Conservation (phyloP, 2,113 vertebrate genomes). For the Conger conger region DNA sequence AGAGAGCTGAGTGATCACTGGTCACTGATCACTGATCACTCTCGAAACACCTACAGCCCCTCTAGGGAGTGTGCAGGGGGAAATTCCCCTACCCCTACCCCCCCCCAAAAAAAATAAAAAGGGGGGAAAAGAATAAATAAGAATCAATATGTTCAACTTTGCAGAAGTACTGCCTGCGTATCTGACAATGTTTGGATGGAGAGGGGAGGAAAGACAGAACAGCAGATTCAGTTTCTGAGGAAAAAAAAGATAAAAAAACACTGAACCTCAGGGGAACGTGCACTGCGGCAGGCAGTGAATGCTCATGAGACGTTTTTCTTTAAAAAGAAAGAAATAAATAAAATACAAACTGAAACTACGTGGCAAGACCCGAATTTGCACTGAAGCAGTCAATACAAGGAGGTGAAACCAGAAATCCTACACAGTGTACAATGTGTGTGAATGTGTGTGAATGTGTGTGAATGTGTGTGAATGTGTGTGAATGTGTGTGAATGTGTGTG, state of each 20-base stretch:
- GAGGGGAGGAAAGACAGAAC: neutral
- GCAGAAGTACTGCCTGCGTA: constrained; percentile 16
- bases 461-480: no score
- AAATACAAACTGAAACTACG: neutral
- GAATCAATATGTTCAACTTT: constrained; percentile 25
- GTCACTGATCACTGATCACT: neutral
- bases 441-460: no score
- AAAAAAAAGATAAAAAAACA: no score
- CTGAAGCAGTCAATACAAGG: neutral
- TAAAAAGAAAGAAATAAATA: neutral
- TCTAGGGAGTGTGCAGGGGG: neutral
- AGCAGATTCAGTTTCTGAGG: neutral
- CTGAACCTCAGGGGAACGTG: neutral
- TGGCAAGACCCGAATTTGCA: neutral
- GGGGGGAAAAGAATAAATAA: no score
- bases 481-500: no score
- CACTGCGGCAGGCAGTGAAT: neutral
- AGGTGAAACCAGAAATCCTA: neutral
- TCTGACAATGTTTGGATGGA: neutral
- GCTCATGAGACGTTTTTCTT: neutral
- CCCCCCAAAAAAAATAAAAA: neutral
- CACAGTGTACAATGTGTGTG: neutral
- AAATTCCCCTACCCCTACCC: neutral
- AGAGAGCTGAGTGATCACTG: constrained; percentile 23
- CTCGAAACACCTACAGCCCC: constrained; percentile 30